These are phyloP conservation scores for Forbesichthys agassizii DNA, from an alignment of 2,113 vertebrate genomes.

Conservation along the genomic window DNA sequence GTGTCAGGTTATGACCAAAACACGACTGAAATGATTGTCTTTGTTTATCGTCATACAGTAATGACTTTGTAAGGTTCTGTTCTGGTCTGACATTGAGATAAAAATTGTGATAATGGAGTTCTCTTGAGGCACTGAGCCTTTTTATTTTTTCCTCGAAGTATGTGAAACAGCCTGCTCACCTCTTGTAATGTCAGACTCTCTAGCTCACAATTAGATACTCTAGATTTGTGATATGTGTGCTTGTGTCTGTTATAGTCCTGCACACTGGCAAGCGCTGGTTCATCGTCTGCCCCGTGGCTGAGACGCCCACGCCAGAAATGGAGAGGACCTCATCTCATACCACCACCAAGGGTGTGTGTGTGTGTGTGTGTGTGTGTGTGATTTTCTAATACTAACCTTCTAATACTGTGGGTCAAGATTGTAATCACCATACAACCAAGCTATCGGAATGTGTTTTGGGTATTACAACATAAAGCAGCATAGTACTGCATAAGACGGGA, in stretches of 20 bases:
- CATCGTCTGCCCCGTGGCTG: slow-evolving; percentile 95
- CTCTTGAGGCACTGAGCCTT: not conserved
- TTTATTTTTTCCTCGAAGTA: not conserved
- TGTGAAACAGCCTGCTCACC: not conserved
- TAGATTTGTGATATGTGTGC: slow-evolving; percentile 22
- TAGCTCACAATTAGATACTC: no score
- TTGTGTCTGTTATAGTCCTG: slow-evolving; percentile 78
- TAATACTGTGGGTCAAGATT: no score
- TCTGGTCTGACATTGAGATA: not conserved
- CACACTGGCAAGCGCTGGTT: slow-evolving; percentile 98
- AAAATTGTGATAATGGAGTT: not conserved
- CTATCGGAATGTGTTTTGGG: not conserved
- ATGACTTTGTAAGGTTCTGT: not conserved
- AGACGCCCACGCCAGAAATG: slow-evolving; percentile 75
- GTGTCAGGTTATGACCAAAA: not conserved
- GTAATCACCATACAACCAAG: no score
- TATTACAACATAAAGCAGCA: not conserved
- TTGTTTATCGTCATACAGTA: not conserved
- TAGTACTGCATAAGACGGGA: no score
- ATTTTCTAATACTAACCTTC: no score
- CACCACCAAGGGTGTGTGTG: slow-evolving; percentile 47
- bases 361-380: not conserved
- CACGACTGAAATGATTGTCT: not conserved
- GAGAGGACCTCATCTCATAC: slow-evolving; percentile 60
- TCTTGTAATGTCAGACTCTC: not conserved